Evolutionary conservation across 2,113 vertebrate genomes (phyloP).

Genomic region (Rhinopithecus roxellana): DNA sequence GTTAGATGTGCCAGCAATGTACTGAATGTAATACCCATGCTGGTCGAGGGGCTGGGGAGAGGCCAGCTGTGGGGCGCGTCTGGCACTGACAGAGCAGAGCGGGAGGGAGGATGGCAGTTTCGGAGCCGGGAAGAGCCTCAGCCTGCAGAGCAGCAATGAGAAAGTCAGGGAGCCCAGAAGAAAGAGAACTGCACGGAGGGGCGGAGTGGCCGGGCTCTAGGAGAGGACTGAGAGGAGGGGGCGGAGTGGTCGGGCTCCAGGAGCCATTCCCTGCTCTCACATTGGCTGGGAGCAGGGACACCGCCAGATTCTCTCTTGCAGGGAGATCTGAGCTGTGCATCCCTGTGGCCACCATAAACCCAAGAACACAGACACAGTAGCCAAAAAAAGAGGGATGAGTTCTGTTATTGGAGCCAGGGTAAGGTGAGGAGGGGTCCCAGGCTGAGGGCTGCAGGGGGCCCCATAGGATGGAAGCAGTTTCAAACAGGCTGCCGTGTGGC

Average conservation of each 20-base stretch:
- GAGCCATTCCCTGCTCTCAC: not conserved
- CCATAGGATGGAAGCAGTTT: not conserved
- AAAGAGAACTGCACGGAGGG: not conserved
- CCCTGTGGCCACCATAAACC: no score
- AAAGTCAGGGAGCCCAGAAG: no score
- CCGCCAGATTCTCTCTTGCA: not conserved
- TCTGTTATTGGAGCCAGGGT: not conserved
- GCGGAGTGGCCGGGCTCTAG: accelerated
- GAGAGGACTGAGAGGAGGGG: no score
- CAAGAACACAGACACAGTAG: not conserved
- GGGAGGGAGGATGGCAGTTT: not conserved
- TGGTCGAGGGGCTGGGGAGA: not conserved
- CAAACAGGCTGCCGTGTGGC: accelerated
- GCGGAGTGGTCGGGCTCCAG: accelerated
- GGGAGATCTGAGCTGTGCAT: not conserved
- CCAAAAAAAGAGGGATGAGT: not conserved
- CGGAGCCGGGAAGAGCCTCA: not conserved
- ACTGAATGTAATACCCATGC: not conserved
- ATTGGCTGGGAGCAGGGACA: not conserved
- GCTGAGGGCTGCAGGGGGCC: no score
- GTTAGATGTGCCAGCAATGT: not conserved
- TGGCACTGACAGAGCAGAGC: no score
- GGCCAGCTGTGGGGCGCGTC: accelerated
- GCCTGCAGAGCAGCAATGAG: not conserved
- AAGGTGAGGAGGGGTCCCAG: no score